Base-by-base conservation (phyloP, 2,888 invertebrate species). In the Catocala fraxini region DNA sequence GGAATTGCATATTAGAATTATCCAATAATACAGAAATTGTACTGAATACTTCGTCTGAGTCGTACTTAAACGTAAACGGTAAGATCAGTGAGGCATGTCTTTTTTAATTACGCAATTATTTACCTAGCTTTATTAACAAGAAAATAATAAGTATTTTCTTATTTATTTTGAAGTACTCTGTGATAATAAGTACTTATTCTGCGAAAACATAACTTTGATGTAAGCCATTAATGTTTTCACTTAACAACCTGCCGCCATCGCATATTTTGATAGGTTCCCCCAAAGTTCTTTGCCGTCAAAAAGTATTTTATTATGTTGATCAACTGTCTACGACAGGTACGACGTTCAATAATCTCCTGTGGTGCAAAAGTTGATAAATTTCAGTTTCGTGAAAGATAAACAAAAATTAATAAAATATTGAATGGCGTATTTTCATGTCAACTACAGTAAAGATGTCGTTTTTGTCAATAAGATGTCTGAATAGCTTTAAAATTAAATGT, bases 271-370 rank as follows among this genome's bases (percentile, higher is more conserved):
- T 47, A 45, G 45, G 60, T 53, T 13, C 25, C 48, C 35, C 35
- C 42, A 13, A 68, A 62, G 47, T 61, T 63, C 6, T 63, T 33
- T 42, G 51, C 15, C 41, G 15, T 45, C 63, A 35, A 43, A 53
- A 63, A 55, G 53, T 48, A 41, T 52, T 63, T 61, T 60, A 60
- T 15, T 34, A 60, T 71, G 68, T 63, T 65, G 53, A 63, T 74
- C 62, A 58, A 46, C 59, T 65, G 68, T 65, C 65, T 47, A 48
- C 57, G 15, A 46, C 66, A 75, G 54, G 13, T 56, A 49, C 45
- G 47, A 49, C 55, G 12, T 65, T 65, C 63, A 60, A 66, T 68
- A 58, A 63, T 63, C 66, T 66, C 71, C 66, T 63, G 69, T 65
- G 68, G 65, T 52, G 12, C 25, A 42, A 62, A n/a, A 61, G 46